Evolutionary conservation across 2,797 vertebrate species (phyloP), one percentile per base, ranked within the genome.

Genomic region (Danio albolineatus): DNA sequence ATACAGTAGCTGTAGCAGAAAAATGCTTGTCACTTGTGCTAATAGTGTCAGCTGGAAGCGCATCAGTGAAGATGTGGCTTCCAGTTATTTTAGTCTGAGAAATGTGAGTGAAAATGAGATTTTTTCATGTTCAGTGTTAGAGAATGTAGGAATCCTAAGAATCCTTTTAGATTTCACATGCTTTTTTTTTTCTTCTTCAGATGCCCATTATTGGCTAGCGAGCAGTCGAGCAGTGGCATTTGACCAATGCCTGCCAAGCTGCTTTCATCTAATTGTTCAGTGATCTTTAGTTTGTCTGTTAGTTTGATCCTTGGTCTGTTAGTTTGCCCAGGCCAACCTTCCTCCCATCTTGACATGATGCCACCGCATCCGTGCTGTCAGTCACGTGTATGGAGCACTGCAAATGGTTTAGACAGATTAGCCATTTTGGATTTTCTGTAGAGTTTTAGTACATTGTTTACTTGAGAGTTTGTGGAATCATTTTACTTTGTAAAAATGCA

Each of bases 181-280:
- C 43, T 67, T 14, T 39, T 66, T 39, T 8, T 19, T 12, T n/a
- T n/a, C 61, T 7, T 59, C 51, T 19, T 71, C 13, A 54, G 36
- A 41, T 71, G 44, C 19, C 7, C 0, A 57, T 54, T 69, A 9
- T 66, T 66, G 44, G n/a, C 64, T 7, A 16, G 48, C 57, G 13
- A 48, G 39, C 28, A 71, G 17, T 43, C n/a, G 75, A 65, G n/a
- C n/a, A n/a, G 77, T 70, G 66, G 64, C 14, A 48, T 78, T 67
- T 76, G 74, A 73, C 73, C 80, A 76, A 17, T 5, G 48, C 48
- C 38, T 65, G 61, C 39, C 41, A 48, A 36, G 39, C 62, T 57
- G 59, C 46, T 81, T 71, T 53, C 46, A 28, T 56, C 19, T 78
- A 62, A 82, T 85, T 77, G 61, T 82, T 78, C 64, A 60, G 70